Evolutionary conservation across 2,113 vertebrate species (phyloP).

Genomic region (Saguinus imperator): DNA sequence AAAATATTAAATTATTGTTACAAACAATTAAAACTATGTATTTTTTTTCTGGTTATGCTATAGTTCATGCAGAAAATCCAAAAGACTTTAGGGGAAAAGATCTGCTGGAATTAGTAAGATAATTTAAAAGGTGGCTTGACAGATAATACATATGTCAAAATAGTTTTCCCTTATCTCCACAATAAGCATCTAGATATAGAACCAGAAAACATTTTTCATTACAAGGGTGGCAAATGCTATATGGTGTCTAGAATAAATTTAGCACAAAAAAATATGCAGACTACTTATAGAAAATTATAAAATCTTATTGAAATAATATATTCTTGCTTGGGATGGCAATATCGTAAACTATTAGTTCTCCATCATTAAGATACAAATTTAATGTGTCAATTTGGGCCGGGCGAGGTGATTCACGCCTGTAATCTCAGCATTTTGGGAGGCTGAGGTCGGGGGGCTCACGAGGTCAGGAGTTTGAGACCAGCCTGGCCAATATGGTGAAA

Average conservation of each 20-base stretch:
- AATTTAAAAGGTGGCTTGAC: not conserved
- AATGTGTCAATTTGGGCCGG: not conserved
- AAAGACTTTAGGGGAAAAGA: not conserved
- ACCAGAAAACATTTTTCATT: not conserved
- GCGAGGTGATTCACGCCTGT: too few species aligned
- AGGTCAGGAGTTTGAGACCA: too few species aligned
- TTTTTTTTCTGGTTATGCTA: not conserved
- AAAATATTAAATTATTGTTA: not conserved
- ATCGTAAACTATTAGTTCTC: not conserved
- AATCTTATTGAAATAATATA: not conserved
- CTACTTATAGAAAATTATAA: conserved; percentile 8
- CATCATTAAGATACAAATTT: not conserved
- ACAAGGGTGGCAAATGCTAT: not conserved
- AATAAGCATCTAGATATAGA: not conserved
- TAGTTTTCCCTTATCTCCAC: not conserved
- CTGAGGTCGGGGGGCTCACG: too few species aligned
- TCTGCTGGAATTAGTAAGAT: not conserved
- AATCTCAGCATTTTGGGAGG: too few species aligned
- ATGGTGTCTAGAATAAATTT: not conserved
- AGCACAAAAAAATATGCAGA: not conserved
- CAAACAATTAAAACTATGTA: not conserved
- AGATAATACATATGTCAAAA: not conserved
- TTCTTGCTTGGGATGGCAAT: not conserved
- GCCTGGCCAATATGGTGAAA: too few species aligned
- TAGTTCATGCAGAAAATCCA: not conserved